Base-by-base conservation (phyloP, 2,797 vertebrate genomes). In the Thripadectes ignobilis region DNA sequence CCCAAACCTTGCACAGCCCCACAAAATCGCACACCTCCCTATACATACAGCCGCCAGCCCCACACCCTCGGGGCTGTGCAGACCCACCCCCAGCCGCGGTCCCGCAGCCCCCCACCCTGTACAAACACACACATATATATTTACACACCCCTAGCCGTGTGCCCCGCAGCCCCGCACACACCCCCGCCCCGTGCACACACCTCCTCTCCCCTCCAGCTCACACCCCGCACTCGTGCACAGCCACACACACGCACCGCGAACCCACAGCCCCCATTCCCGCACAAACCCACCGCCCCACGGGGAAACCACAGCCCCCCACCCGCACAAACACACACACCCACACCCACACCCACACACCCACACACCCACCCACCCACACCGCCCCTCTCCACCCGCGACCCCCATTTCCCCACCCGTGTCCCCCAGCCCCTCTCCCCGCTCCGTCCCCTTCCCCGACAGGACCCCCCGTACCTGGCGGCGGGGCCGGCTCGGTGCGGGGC, bases 401-500 rank as follows among this genome's bases (percentile, higher is more conserved):
- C 49, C 38, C 49, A 21, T 18, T 4, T 7, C 18, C 43, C 41
- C 39, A 27, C 24, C 24, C 8, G 6, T 13, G 34, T 36, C 34
- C 20, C 41, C n/a, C 10, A 8, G 24, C 13, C 22, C 27, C 51
- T 18, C 5, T 12, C 19, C 16, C 46, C 34, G 6, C 7, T 7
- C 26, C 18, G 16, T 17, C 9, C 24, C 51, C 34, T 26, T 36
- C 23, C 36, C 49, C 38, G 16, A 10, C 14, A 21, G 26, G 17
- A 30, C 51, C 39, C 2, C 24, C 59, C 19, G 45, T 92, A 84
- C 97, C 93, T 96, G 82, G 65, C 59, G 82, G 73, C 80, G 78
- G 69, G 23, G 23, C 67, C 57, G 75, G 63, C 54, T 85, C 67
- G 7, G 71, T n/a, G 11, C 80, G 46, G 46, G 86, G 88, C 96